These are phyloP conservation scores for Sorex maritimensis DNA, from an alignment of 2,797 vertebrate genomes.

Conservation along the genomic window DNA sequence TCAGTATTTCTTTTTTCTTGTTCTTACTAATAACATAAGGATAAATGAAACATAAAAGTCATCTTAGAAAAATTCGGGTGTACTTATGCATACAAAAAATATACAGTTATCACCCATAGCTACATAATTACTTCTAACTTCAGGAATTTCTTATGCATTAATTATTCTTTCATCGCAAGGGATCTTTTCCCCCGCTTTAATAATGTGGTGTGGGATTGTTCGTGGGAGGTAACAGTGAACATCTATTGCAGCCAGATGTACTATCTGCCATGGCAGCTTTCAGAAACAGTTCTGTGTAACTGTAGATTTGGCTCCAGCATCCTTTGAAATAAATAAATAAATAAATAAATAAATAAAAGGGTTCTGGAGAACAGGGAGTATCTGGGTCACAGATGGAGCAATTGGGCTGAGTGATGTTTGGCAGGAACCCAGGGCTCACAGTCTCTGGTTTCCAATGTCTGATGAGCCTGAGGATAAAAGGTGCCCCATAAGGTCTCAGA, in stretches of 20 bases:
- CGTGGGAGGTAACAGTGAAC: conserved; percentile 21
- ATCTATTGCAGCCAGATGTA: conserved; percentile 14
- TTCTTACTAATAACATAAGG: conserved; percentile 51
- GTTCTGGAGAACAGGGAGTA: not conserved
- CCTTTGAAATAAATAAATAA: too few relatives aligned
- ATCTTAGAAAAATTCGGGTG: conserved; percentile 57
- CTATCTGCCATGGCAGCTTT: too few relatives aligned
- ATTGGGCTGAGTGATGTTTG: not conserved
- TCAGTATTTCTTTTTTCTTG: conserved; percentile 46
- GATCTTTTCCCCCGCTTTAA: not conserved
- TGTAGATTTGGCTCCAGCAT: conserved; percentile 45
- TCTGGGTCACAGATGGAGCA: not conserved
- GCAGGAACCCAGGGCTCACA: not conserved
- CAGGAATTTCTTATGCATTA: conserved; percentile 22
- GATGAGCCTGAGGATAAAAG: too few relatives aligned
- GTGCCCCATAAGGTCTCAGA: not conserved
- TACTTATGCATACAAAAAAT: conserved; percentile 66
- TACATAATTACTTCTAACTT: conserved; percentile 72
- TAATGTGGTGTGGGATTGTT: not conserved
- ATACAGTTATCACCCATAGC: conserved; percentile 28
- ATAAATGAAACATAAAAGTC: conserved; percentile 64
- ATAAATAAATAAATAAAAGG: too few relatives aligned
- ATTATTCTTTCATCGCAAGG: conserved; percentile 41
- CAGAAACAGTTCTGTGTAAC: not conserved
- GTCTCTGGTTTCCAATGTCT: too few relatives aligned